phyloP scores from a whole-genome alignment of 2,113 vertebrate genomes.

The Sebastes fasciatus region DNA sequence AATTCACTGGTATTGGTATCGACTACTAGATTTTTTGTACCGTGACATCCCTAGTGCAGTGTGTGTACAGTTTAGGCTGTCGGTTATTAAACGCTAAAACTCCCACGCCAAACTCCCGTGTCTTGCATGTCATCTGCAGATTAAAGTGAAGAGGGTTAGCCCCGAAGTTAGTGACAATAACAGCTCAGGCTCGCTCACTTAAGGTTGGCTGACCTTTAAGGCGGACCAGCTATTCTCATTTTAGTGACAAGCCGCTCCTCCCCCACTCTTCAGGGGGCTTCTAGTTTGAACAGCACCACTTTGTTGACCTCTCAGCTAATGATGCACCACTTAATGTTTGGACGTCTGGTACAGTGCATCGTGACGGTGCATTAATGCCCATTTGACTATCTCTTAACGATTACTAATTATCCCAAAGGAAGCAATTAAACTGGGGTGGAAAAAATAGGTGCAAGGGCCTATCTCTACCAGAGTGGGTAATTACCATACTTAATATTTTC shows the following conservation, averaged over 20 bases:
- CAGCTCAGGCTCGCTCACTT: neutral
- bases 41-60: too few species aligned
- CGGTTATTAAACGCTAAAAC: too few species aligned
- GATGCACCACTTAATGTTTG: constrained; percentile 65
- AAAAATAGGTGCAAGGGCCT: constrained; percentile 56
- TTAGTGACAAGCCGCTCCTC: neutral
- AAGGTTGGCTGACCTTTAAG: neutral
- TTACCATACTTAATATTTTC: constrained; percentile 77
- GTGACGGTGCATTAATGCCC: constrained; percentile 70
- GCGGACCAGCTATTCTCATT: neutral
- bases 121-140: neutral
- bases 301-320: constrained; percentile 73
- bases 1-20: too few species aligned
- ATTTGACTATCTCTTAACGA: constrained; percentile 77
- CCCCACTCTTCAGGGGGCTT: neutral
- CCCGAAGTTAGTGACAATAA: neutral
- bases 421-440: constrained; percentile 71
- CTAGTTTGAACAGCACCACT: constrained; percentile 50
- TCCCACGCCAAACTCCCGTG: neutral
- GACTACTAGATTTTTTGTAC: too few species aligned
- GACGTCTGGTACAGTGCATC: constrained; percentile 49
- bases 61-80: too few species aligned
- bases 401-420: constrained; percentile 80
- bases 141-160: neutral
- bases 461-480: constrained; percentile 72